phyloP scores from a whole-genome alignment of 2,888 invertebrate species.

The Polyploca ridens region DNA sequence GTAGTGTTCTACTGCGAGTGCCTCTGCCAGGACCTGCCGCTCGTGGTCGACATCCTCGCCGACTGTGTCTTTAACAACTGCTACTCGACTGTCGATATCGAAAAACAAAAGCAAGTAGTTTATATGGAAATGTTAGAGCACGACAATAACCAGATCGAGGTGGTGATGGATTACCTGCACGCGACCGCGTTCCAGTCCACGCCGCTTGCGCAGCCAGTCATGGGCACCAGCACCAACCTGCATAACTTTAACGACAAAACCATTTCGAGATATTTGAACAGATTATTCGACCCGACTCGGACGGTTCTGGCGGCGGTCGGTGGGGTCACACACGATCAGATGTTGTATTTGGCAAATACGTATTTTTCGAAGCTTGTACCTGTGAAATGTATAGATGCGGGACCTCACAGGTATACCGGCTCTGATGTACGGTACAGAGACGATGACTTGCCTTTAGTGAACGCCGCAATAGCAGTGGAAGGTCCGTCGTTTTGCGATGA shows the following conservation, averaged over 20 bases:
- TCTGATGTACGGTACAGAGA: conserved; percentile 94
- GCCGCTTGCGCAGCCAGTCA: conserved; percentile 61
- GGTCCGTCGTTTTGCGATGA: conserved; percentile 95
- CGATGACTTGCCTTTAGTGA: conserved; percentile 94
- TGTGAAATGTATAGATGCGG: conserved; percentile 77
- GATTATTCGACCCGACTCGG: conserved; percentile 94
- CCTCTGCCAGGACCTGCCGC: conserved; percentile 92
- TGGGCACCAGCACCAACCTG: conserved; percentile 89
- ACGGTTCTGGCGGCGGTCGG: conserved; percentile 97
- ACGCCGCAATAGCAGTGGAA: conserved; percentile 96
- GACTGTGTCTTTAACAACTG: conserved; percentile 95
- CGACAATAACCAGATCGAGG: conserved; percentile 52
- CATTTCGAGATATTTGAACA: conserved; percentile 90
- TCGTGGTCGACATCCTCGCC: conserved; percentile 95
- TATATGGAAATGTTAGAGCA: conserved; percentile 64
- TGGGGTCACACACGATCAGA: conserved; percentile 93
- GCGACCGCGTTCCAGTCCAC: conserved; percentile 76
- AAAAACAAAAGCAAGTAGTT: conserved; percentile 60
- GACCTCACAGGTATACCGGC: conserved; percentile 91
- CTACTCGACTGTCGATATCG: conserved; percentile 63
- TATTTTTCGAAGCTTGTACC: conserved; percentile 87
- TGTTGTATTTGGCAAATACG: conserved; percentile 90
- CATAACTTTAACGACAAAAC: conserved; percentile 86
- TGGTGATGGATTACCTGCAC: conserved; percentile 72
- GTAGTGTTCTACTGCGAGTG: conserved; percentile 98